A percentile compares a stretch with the other conserved stretches of the same genome.
Conservation (phyloP, 1,140 invertebrate genomes). For the Lerema accius region DNA sequence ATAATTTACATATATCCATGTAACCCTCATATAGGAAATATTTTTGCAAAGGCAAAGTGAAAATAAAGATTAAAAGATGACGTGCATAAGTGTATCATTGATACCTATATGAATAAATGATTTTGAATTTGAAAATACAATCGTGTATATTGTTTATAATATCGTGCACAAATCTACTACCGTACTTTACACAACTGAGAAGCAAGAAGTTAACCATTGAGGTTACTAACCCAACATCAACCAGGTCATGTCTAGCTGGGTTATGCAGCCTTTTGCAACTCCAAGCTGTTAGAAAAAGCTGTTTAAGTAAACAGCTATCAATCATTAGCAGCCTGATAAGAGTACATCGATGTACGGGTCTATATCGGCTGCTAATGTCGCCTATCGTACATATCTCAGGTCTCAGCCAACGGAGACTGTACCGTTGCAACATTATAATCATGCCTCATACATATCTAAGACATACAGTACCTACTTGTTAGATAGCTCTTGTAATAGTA, state of each 20-base stretch:
- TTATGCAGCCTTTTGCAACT: too few relatives aligned
- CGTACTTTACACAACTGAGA: too few relatives aligned
- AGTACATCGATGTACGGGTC: slow-evolving; percentile 23
- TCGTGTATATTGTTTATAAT: too few relatives aligned
- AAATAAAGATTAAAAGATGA: too few relatives aligned
- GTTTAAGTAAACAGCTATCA: slow-evolving; percentile 29
- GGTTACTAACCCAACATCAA: not conserved
- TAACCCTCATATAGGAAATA: too few relatives aligned
- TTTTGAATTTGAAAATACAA: too few relatives aligned
- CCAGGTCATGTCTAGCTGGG: not conserved
- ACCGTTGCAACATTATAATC: slow-evolving; percentile 63
- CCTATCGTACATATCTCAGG: slow-evolving; percentile 60
- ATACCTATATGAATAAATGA: too few relatives aligned
- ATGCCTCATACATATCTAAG: slow-evolving; percentile 54
- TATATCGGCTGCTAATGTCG: slow-evolving; percentile 57
- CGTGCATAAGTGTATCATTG: too few relatives aligned
- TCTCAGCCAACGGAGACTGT: slow-evolving; percentile 59
- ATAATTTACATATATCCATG: too few relatives aligned
- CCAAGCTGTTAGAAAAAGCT: not conserved
- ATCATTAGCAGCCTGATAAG: slow-evolving; percentile 28
- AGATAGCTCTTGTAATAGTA: not conserved
- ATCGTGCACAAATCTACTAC: too few relatives aligned
- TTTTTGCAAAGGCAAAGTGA: too few relatives aligned
- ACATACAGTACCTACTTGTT: slow-evolving; percentile 14
- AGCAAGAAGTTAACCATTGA: not conserved